Conservation (phyloP, 2,797 vertebrate species). For the Choloepus didactylus region DNA sequence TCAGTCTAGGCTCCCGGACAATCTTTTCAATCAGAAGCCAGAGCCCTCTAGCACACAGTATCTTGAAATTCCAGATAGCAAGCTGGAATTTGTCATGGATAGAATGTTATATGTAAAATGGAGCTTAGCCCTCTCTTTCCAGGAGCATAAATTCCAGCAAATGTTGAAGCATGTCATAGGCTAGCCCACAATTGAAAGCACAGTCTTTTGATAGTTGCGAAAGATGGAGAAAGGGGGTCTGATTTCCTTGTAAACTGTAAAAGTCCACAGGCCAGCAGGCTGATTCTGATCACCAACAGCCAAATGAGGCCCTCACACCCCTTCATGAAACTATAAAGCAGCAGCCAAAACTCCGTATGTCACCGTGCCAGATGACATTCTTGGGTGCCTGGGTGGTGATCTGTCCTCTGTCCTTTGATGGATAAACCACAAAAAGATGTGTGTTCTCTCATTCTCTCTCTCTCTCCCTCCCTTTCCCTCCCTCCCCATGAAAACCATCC, state of each 20-base stretch:
- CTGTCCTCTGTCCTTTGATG: conserved; percentile 56
- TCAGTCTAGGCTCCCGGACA: background rate
- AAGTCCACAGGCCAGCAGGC: background rate
- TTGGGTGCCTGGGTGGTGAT: conserved; percentile 30
- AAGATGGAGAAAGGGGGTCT: background rate
- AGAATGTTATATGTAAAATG: conserved; percentile 48
- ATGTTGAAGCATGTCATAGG: conserved; percentile 35
- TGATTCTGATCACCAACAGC: conserved; percentile 35
- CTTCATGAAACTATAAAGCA: conserved; percentile 50
- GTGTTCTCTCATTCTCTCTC: background rate
- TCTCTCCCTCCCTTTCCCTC: background rate
- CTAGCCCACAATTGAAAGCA: background rate
- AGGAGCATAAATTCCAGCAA: conserved; percentile 41
- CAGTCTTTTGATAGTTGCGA: background rate
- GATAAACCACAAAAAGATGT: conserved; percentile 64
- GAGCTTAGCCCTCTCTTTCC: background rate
- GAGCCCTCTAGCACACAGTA: conserved; percentile 5
- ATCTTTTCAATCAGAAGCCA: background rate
- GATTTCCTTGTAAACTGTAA: conserved; percentile 48
- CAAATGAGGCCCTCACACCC: background rate
- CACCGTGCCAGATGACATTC: conserved; percentile 59
- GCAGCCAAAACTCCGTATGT: background rate
- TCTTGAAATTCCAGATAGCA: conserved; percentile 56
- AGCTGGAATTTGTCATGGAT: conserved; percentile 43
- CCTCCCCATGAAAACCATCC: background rate